These are phyloP conservation scores for Lordiphosa mommai DNA, from an alignment of 1,140 invertebrate species.

Conservation along the genomic window DNA sequence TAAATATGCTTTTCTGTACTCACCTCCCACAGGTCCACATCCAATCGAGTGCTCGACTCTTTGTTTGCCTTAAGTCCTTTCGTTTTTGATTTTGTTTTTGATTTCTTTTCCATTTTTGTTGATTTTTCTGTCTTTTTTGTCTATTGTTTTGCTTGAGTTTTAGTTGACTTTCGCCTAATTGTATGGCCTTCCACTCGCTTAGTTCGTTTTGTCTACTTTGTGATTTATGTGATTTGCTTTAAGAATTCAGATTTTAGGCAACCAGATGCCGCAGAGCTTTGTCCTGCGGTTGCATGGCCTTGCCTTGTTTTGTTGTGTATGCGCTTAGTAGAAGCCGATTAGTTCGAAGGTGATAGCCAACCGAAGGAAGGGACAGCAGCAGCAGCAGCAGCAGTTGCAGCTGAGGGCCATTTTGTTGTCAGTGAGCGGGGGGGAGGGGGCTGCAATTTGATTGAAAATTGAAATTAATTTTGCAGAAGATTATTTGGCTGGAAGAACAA, in stretches of 20 bases:
- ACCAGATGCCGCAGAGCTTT: slow-evolving; percentile 15
- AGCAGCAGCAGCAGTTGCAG: slow-evolving; percentile 1
- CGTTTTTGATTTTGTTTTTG: slow-evolving; percentile 47
- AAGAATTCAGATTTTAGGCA: slow-evolving; percentile 27
- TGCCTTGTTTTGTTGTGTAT: too few relatives aligned
- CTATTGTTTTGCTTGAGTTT: not conserved
- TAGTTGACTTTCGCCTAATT: not conserved
- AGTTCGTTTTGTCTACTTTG: not conserved
- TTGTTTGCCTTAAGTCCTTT: slow-evolving; percentile 60
- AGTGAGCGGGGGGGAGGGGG: not conserved
- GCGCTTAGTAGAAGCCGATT: too few relatives aligned
- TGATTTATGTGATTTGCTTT: slow-evolving; percentile 36
- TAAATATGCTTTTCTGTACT: not conserved
- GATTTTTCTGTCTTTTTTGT: not conserved
- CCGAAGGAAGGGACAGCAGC: not conserved
- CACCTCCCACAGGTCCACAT: slow-evolving; percentile 69
- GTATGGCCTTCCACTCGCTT: not conserved
- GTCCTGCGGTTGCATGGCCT: slow-evolving; percentile 11
- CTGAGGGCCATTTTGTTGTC: not conserved
- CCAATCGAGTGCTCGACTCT: slow-evolving; percentile 59
- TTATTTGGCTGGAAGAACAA: too few relatives aligned
- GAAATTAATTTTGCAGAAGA: too few relatives aligned
- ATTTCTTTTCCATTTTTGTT: slow-evolving; percentile 50
- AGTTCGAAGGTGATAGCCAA: too few relatives aligned
- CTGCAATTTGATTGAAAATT: not conserved